These are phyloP conservation scores for Saguinus midas DNA, from an alignment of 2,113 vertebrate species.

Conservation along the genomic window DNA sequence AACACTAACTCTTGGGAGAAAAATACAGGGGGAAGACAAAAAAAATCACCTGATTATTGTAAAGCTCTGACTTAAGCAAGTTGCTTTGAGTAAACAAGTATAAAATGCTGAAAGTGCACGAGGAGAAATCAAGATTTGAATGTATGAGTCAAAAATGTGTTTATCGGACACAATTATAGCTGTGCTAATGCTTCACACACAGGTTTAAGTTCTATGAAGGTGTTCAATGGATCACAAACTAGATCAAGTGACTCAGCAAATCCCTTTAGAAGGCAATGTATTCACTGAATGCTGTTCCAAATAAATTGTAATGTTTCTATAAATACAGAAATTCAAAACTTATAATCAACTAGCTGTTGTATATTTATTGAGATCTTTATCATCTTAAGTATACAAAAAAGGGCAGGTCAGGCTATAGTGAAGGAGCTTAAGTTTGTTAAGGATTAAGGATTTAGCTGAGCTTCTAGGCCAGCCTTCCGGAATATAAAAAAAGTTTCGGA, in stretches of 20 bases:
- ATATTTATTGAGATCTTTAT: neutral
- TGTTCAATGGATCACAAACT: neutral
- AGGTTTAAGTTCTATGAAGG: neutral
- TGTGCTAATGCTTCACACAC: neutral
- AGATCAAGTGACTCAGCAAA: conserved; percentile 48
- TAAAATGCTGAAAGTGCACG: neutral
- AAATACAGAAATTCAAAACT: conserved; percentile 29
- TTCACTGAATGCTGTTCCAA: conserved; percentile 5
- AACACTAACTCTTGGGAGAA: neutral
- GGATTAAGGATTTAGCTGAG: conserved; percentile 43
- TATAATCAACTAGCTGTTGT: conserved; percentile 19
- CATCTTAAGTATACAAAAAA: conserved; percentile 34
- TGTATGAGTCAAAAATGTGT: neutral
- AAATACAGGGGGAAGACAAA: neutral
- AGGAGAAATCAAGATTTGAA: conserved; percentile 15
- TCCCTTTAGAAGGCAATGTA: neutral
- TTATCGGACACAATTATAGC: neutral
- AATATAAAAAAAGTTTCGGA: conserved; percentile 21
- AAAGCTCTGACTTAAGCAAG: conserved; percentile 12
- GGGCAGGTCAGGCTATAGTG: neutral
- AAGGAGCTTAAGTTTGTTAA: conserved; percentile 48
- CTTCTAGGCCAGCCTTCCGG: conserved; percentile 29
- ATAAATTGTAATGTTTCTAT: neutral
- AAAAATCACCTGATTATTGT: neutral
- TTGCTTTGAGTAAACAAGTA: neutral